Evolutionary conservation across 2,797 vertebrate genomes (phyloP).

Genomic region (Cynodonichthys magdalenae): DNA sequence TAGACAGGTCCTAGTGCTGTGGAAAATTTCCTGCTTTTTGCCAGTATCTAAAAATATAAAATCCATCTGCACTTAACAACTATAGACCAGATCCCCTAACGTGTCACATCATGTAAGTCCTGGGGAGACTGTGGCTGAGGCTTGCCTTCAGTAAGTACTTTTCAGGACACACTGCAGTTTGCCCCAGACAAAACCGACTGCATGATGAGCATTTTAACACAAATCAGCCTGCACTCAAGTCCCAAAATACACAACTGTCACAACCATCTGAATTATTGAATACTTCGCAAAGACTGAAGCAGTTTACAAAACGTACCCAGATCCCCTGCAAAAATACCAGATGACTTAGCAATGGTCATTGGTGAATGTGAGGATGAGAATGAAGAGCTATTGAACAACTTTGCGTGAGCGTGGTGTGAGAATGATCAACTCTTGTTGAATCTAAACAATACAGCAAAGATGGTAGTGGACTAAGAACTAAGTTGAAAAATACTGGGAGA

Average conservation of each 20-base stretch:
- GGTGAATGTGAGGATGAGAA: too few species aligned
- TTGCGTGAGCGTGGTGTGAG: background rate
- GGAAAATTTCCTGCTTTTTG: background rate
- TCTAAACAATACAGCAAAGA: background rate
- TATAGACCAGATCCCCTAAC: background rate
- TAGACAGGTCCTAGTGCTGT: background rate
- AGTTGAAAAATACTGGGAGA: background rate
- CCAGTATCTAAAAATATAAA: too few species aligned
- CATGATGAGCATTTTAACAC: background rate
- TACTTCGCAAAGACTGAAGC: background rate
- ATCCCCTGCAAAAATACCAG: too few species aligned
- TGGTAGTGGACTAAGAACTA: background rate
- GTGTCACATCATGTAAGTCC: background rate
- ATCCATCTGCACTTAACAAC: background rate
- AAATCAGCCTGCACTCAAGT: slow-evolving; percentile 1
- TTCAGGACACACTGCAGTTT: background rate
- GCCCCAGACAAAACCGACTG: background rate
- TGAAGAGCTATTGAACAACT: background rate
- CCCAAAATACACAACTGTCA: background rate
- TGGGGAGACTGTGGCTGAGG: background rate
- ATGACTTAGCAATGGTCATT: too few species aligned
- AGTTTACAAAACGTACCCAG: background rate
- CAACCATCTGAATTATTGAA: background rate
- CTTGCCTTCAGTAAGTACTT: background rate
- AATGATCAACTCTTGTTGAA: background rate